A percentile compares a stretch with the other conserved stretches of the same genome.
phyloP scores from a whole-genome alignment of 2,888 invertebrate species.

The Deladenus siricidicola region DNA sequence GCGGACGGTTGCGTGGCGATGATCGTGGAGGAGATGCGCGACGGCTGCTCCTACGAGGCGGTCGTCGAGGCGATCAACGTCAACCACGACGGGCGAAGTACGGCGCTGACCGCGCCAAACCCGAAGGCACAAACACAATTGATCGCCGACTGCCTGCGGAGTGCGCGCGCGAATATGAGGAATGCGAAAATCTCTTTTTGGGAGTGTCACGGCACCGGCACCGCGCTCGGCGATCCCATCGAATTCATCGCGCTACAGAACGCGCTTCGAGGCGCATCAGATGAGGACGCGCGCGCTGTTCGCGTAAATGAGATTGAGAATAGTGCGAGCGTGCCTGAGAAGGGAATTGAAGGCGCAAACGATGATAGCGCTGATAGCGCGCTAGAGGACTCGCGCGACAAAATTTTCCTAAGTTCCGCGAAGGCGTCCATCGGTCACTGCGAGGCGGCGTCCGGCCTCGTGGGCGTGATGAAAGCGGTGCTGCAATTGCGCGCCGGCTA shows the following conservation, averaged over 20 bases:
- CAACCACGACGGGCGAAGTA: constrained; percentile 52
- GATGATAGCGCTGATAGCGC: not conserved
- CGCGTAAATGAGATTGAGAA: not conserved
- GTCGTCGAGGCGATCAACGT: constrained; percentile 42
- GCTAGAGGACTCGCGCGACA: not conserved
- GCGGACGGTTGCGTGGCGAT: constrained; percentile 54
- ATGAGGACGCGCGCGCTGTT: not conserved
- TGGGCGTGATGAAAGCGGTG: constrained; percentile 39
- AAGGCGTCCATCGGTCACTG: constrained; percentile 49
- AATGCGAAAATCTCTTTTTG: constrained; percentile 30
- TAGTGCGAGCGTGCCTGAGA: not conserved
- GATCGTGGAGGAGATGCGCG: constrained; percentile 40
- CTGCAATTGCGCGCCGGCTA: constrained; percentile 36
- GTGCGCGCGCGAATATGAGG: constrained; percentile 7
- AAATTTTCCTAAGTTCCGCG: constrained; percentile 24
- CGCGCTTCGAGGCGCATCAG: constrained; percentile 27
- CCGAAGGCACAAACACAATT: constrained; percentile 42
- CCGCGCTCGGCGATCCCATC: constrained; percentile 52
- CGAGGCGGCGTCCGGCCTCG: constrained; percentile 49
- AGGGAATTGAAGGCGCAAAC: no score
- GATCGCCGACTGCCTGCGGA: constrained; percentile 17
- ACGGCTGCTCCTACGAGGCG: constrained; percentile 29
- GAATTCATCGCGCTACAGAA: constrained; percentile 43
- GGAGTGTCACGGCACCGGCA: constrained; percentile 47
- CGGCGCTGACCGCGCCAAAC: constrained; percentile 52